phyloP scores from a whole-genome alignment of 2,113 vertebrate genomes.

The Oceanites oceanicus region DNA sequence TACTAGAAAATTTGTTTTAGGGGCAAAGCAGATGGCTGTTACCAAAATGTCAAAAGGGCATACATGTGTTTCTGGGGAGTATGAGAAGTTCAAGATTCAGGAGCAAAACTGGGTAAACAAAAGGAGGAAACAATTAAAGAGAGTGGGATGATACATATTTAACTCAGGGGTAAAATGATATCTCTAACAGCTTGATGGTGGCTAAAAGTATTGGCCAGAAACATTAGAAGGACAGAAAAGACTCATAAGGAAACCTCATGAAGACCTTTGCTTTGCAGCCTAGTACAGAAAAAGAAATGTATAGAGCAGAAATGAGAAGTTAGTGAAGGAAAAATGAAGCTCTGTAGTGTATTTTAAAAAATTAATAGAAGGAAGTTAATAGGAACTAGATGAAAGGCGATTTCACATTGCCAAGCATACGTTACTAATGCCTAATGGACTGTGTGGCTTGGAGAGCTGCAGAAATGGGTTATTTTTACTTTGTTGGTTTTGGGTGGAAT shows the following conservation, averaged over 20 bases:
- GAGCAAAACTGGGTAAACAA: neutral
- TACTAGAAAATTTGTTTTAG: neutral
- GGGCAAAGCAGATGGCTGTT: neutral
- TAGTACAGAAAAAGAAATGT: neutral
- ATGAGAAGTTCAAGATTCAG: neutral
- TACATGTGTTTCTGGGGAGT: neutral
- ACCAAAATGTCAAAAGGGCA: neutral
- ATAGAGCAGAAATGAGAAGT: neutral
- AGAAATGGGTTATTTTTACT: constrained; percentile 10
- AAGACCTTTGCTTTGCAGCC: neutral
- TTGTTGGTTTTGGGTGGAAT: constrained; percentile 4
- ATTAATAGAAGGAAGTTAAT: neutral
- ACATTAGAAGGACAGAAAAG: neutral
- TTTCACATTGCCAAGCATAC: neutral
- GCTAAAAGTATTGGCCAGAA: neutral
- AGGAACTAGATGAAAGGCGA: neutral
- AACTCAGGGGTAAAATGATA: neutral
- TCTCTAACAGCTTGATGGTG: neutral
- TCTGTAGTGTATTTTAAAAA: neutral
- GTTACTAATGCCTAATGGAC: neutral
- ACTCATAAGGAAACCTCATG: neutral
- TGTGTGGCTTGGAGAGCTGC: neutral
- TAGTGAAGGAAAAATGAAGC: neutral
- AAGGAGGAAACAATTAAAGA: neutral
- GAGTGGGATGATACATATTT: neutral